Evolutionary conservation across 2,113 vertebrate species (phyloP).

Genomic region (Tachysurus vachellii): DNA sequence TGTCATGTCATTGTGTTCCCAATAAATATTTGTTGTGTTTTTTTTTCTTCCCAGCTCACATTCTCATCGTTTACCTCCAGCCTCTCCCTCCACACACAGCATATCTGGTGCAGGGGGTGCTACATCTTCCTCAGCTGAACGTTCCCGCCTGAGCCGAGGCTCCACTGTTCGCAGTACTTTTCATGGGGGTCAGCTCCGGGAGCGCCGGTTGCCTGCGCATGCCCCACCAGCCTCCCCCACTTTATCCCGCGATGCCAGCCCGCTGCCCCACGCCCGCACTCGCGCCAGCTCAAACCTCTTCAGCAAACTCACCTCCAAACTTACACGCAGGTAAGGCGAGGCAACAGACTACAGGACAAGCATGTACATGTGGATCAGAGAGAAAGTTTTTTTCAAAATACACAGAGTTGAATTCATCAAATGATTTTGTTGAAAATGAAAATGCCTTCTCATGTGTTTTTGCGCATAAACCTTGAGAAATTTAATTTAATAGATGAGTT

Average conservation of each 20-base stretch:
- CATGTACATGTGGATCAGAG: neutral
- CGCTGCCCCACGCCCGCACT: slow-evolving; percentile 78
- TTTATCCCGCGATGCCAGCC: slow-evolving; percentile 79
- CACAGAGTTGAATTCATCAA: neutral
- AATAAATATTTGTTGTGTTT: neutral
- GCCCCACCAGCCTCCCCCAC: slow-evolving; percentile 87
- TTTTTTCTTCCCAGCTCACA: slow-evolving; percentile 70
- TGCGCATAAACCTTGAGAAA: neutral
- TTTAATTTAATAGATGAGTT: slow-evolving; percentile 11
- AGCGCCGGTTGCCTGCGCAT: slow-evolving; percentile 81
- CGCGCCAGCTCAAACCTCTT: slow-evolving; percentile 92
- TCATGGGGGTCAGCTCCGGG: slow-evolving; percentile 88
- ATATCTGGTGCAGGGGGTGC: slow-evolving; percentile 75
- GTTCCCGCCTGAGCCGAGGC: slow-evolving; percentile 84
- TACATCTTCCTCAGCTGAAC: slow-evolving; percentile 79
- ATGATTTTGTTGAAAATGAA: neutral
- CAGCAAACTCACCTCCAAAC: slow-evolving; percentile 93
- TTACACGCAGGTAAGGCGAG: slow-evolving; percentile 84
- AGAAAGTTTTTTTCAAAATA: neutral
- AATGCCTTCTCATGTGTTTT: neutral
- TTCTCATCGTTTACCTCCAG: slow-evolving; percentile 74
- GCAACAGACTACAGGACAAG: neutral
- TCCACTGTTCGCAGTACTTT: slow-evolving; percentile 92
- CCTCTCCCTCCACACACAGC: slow-evolving; percentile 86
- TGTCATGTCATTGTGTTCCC: neutral